phyloP scores from a whole-genome alignment of 2,888 invertebrate genomes.

The Drosophila prostipennis region DNA sequence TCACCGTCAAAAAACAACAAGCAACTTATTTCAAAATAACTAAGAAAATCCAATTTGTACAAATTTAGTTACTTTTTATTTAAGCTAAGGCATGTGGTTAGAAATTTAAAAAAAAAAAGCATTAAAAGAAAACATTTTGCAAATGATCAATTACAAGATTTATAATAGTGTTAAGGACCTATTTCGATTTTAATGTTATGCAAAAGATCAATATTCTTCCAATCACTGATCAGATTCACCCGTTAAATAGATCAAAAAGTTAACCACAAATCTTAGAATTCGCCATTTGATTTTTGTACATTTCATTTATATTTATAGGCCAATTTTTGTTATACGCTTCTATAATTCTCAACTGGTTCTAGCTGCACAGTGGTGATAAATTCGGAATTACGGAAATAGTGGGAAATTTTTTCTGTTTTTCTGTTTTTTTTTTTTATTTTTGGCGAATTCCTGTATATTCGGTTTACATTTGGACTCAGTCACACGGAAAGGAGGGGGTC shows the following conservation, averaged over 20 bases:
- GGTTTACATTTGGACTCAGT: neutral
- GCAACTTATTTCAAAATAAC: too few relatives aligned
- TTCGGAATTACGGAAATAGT: neutral
- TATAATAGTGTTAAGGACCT: too few relatives aligned
- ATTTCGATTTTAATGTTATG: neutral
- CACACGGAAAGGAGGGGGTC: neutral
- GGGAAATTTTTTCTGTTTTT: neutral
- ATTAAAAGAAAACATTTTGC: neutral
- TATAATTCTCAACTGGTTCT: neutral
- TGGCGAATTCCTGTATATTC: neutral
- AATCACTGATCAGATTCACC: neutral
- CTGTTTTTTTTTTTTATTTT: neutral
- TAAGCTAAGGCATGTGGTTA: too few relatives aligned
- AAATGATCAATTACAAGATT: neutral
- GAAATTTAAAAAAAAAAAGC: neutral
- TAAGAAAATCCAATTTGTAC: too few relatives aligned
- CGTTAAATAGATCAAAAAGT: neutral
- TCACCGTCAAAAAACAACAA: too few relatives aligned
- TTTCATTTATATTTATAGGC: too few relatives aligned
- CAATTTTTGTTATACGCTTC: neutral
- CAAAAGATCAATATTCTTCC: neutral
- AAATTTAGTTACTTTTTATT: too few relatives aligned
- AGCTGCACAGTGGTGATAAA: neutral
- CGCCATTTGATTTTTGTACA: neutral
- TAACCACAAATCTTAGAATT: neutral